phyloP scores from a whole-genome alignment of 2,888 invertebrate species.

The Ligdia adustata region DNA sequence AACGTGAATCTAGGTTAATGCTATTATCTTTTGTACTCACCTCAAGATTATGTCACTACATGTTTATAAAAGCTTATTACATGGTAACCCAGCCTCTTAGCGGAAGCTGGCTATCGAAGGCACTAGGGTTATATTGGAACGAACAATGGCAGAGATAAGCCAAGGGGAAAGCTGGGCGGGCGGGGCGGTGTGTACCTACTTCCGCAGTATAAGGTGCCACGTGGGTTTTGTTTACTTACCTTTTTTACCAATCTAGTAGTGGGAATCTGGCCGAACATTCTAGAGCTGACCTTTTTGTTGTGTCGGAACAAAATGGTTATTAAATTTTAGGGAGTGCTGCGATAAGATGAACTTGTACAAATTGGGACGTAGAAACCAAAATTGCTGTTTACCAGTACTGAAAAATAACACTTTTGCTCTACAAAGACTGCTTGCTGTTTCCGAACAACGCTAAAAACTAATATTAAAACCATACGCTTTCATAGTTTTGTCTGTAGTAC shows the following conservation, averaged over 20 bases:
- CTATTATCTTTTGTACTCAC: slow-evolving; percentile 17
- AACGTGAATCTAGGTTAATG: slow-evolving; percentile 11
- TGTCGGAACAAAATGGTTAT: slow-evolving; percentile 12
- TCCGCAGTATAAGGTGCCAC: slow-evolving; percentile 25
- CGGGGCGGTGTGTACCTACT: slow-evolving; percentile 9
- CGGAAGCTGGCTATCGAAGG: slow-evolving; percentile 24
- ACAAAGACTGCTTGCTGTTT: too few relatives aligned
- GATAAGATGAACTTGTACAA: too few relatives aligned
- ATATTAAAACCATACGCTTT: too few relatives aligned
- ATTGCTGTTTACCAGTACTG: too few relatives aligned
- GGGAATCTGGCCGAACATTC: slow-evolving; percentile 8
- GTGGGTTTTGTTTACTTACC: slow-evolving; percentile 19
- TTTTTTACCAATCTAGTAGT: slow-evolving; percentile 10
- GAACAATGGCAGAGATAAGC: slow-evolving; percentile 32
- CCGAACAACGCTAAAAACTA: too few relatives aligned
- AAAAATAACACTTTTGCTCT: too few relatives aligned
- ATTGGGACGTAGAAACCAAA: too few relatives aligned
- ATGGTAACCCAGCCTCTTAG: slow-evolving; percentile 14
- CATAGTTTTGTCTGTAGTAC: too few relatives aligned
- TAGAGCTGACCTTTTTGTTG: slow-evolving; percentile 18
- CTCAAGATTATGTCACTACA: slow-evolving; percentile 14
- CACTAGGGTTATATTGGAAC: slow-evolving; percentile 27
- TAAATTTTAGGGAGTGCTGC: slow-evolving; percentile 10
- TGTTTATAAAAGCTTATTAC: slow-evolving; percentile 19
- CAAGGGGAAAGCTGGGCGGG: slow-evolving; percentile 3